These are phyloP conservation scores for Bradysia coprophila DNA, from an alignment of 1,140 invertebrate species.

Conservation along the genomic window DNA sequence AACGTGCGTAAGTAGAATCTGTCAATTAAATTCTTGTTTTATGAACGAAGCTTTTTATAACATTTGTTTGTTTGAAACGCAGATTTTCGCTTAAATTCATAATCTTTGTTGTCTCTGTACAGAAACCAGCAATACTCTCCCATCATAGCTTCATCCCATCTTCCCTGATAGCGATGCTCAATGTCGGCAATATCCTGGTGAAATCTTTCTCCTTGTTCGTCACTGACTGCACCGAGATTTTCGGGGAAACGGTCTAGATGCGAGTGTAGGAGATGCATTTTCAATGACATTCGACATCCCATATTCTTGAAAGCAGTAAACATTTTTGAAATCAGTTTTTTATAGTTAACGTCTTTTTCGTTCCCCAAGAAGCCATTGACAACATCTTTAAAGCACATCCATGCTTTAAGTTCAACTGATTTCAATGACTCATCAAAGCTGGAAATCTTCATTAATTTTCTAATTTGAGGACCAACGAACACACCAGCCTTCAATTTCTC, in stretches of 20 bases:
- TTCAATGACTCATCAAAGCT: conserved; percentile 6
- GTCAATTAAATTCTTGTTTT: no score
- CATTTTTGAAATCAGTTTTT: conserved; percentile 7
- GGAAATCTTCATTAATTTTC: conserved; percentile 7
- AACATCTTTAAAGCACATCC: conserved; percentile 5
- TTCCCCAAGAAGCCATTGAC: conserved; percentile 6
- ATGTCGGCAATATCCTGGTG: conserved; percentile 11
- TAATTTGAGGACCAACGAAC: conserved; percentile 13
- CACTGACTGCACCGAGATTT: conserved; percentile 10
- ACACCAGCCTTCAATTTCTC: conserved; percentile 12
- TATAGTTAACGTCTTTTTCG: conserved; percentile 7
- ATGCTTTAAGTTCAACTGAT: conserved; percentile 4
- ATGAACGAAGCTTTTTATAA: no score
- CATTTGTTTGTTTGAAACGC: no score
- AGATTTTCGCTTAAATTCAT: no score
- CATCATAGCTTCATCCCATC: conserved; percentile 3
- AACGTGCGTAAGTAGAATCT: no score
- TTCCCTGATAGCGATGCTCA: conserved; percentile 11
- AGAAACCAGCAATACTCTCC: not conserved
- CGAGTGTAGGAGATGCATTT: conserved; percentile 6
- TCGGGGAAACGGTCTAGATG: conserved; percentile 8
- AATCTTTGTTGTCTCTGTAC: no score
- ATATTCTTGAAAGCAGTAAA: conserved; percentile 5
- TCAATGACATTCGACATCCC: conserved; percentile 5
- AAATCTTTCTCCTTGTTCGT: no score